phyloP scores from a whole-genome alignment of 2,888 invertebrate genomes.

The Agrypnus murinus region DNA sequence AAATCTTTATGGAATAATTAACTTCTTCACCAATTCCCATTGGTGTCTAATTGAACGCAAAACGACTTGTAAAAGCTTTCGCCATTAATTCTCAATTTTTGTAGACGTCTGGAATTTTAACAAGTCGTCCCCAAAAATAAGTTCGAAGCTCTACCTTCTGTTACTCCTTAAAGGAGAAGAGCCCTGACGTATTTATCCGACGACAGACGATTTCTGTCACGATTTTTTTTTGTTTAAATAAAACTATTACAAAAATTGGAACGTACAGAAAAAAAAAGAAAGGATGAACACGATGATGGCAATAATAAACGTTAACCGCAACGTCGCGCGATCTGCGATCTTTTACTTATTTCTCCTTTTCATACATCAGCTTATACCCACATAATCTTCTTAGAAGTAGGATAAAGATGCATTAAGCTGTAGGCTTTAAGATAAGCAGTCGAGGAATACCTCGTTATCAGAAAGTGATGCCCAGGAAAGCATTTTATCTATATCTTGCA shows the following conservation, averaged over 20 bases:
- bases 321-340: background rate
- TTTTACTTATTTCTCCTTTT: slow-evolving; percentile 1
- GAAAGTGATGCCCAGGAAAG: slow-evolving; percentile 6
- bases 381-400: slow-evolving; percentile 19
- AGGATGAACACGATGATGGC: too few relatives aligned
- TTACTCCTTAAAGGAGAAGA: too few relatives aligned
- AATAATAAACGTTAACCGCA: too few relatives aligned
- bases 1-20: slow-evolving; percentile 11
- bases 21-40: background rate
- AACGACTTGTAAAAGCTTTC: slow-evolving; percentile 2
- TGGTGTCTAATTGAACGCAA: slow-evolving; percentile 7
- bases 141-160: background rate
- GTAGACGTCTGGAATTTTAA: slow-evolving; percentile 28
- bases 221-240: too few relatives aligned
- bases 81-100: slow-evolving; percentile 21
- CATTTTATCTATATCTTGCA: slow-evolving; percentile 21
- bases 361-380: background rate
- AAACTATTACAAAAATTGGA: too few relatives aligned
- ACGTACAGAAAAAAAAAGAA: too few relatives aligned
- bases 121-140: slow-evolving; percentile 24
- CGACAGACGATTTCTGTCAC: too few relatives aligned
- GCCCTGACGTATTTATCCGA: too few relatives aligned
- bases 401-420: slow-evolving; percentile 19
- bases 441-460: slow-evolving; percentile 23
- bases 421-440: slow-evolving; percentile 12